Base-by-base conservation (phyloP, 2,888 invertebrate genomes). In the Bursaphelenchus okinawaensis region DNA sequence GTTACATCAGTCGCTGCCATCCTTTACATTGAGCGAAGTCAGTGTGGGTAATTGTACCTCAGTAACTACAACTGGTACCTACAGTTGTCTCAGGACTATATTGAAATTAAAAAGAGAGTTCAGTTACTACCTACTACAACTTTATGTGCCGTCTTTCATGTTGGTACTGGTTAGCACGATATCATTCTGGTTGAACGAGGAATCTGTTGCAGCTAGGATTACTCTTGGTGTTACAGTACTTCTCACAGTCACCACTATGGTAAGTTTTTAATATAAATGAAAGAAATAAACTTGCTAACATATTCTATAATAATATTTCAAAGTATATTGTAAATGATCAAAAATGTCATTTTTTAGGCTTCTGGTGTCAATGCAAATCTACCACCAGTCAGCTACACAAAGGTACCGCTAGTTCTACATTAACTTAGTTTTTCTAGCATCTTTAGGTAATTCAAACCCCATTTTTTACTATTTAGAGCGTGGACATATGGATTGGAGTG, bases 91-190 rank as follows among this genome's bases (percentile, higher is more conserved):
- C 54, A 70, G 80, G 50, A 80, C 78, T 27, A 70, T 74, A 52
- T 70, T 80, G 66, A 71, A 77, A 31, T 70, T 80, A 19, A 73
- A 75, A 62, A 88, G 96, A 82, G 95, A 96, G 87, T 95, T 96
- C 89, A 91, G 70, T 66, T 80, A 77, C 68, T 77, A 77, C 52
- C 68, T 77, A 3, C 67, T 77, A 2, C 95, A 95, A 88, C 93
- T 95, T 87, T 96, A 96, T 88, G 93, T 95, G 84, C 95, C 95
- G 63, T 94, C 93, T 88, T 76, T 75, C 87, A 94, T 94, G 93
- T 86, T 94, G 84, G 93, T 94, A 84, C 93, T 72, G 55, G 77
- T 78, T 54, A 62, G 59, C 63, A 65, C 51, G 27, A 59, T 52
- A 59, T 69, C 40, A 59, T 68, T 71, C 26, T 68, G 29, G 70